Base-by-base conservation (phyloP, 1,140 invertebrate genomes). In the Drosophila equinoxialis region DNA sequence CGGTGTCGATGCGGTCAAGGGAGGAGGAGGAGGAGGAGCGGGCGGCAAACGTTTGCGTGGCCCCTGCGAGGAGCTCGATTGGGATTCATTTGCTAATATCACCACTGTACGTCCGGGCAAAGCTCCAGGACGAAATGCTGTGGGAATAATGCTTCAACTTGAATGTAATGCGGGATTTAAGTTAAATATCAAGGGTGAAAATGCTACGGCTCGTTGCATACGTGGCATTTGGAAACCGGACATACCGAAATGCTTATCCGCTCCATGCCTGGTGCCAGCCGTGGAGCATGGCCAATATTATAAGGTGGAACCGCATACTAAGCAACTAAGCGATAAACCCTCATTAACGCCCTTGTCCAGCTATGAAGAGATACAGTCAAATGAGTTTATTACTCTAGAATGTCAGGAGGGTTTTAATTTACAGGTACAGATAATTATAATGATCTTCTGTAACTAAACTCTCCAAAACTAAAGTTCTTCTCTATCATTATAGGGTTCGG, bases 221-320 rank as follows among this genome's bases (percentile, higher is more conserved):
- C 92, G 95, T 57, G 96, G 96, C 1, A 93, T 94, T 77, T 98
- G 97, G 97, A 96, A 96, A 84, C 96, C 96, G 1, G 94, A 94
- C 66, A 95, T 95, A 76, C 96, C 96, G 0, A 94, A 94, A 77
- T 97, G 97, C 87, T 92, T 94, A 81, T 95, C 96, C 73, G 91
- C 86, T 4, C 91, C 91, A 0, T 92, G 91, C n/a, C 71, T 91
- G 41, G 91, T 92, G 37, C 91, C 91, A 1, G 84, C 90, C 1
- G 89, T 91, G 2, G 91, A 92, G 10, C 84, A 92, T 66, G 91
- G 91, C 3, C 83, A 81, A 54, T 92, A 92, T 45, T 92, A 80
- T 63, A 91, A 91, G 55, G 84, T 92, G 26, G 84, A 91, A 54
- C 77, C 89, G 3, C 86, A 91, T 54, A 91, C 90, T 6, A 85